Evolutionary conservation across 2,888 invertebrate genomes (phyloP).

Genomic region (Eristalis pertinax): DNA sequence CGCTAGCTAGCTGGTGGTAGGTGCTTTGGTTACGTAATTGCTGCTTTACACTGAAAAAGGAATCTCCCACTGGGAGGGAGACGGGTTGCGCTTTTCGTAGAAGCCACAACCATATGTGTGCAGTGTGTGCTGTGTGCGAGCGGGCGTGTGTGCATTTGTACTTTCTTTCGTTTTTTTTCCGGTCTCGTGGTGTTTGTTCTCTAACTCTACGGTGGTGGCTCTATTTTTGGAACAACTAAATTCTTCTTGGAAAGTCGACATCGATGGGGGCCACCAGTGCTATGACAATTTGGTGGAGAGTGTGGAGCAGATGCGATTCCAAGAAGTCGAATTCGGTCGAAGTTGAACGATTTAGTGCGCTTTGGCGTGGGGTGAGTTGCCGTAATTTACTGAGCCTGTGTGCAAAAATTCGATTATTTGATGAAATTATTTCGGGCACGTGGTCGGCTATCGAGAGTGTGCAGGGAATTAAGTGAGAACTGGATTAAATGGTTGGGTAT

Average conservation of each 20-base stretch:
- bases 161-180: slow-evolving; percentile 45
- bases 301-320: not conserved
- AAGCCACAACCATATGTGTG: slow-evolving; percentile 22
- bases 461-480: too few relatives aligned
- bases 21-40: slow-evolving; percentile 62
- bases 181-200: not conserved
- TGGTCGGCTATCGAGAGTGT: too few relatives aligned
- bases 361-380: not conserved
- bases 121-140: too few relatives aligned
- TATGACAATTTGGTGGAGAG: not conserved
- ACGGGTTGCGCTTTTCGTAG: not conserved
- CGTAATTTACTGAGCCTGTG: not conserved
- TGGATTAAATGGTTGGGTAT: too few relatives aligned
- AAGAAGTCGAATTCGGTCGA: not conserved
- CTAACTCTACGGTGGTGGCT: not conserved
- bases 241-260: not conserved
- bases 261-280: not conserved
- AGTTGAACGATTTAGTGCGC: not conserved
- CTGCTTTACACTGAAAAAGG: slow-evolving; percentile 29
- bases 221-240: not conserved
- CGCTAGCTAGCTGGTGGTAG: slow-evolving; percentile 38
- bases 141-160: slow-evolving; percentile 45
- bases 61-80: not conserved
- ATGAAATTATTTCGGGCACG: too few relatives aligned
- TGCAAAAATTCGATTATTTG: not conserved